These are phyloP conservation scores for Empis livida DNA, from an alignment of 2,888 invertebrate species.

Conservation along the genomic window DNA sequence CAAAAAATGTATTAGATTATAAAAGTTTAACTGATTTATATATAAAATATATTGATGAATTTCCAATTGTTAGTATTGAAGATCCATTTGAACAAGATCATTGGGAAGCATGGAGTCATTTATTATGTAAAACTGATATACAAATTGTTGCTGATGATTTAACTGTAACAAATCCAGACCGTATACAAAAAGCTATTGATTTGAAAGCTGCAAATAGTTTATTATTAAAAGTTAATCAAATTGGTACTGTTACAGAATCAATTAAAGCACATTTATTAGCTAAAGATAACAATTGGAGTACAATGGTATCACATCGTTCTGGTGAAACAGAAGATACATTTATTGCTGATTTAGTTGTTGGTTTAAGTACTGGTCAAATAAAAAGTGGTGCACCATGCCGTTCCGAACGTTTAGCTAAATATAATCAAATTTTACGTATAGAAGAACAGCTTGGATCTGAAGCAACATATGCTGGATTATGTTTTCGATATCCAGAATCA, in stretches of 20 bases:
- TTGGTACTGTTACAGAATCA: slow-evolving; percentile 94
- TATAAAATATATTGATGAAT: slow-evolving; percentile 79
- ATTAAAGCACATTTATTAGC: slow-evolving; percentile 85
- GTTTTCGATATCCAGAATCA: too few species aligned
- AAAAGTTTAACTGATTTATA: slow-evolving; percentile 79
- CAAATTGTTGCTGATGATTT: slow-evolving; percentile 95
- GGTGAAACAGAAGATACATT: slow-evolving; percentile 99
- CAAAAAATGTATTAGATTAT: slow-evolving; percentile 78
- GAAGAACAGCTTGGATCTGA: slow-evolving; percentile 89
- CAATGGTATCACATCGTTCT: slow-evolving; percentile 97
- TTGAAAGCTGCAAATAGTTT: slow-evolving; percentile 97
- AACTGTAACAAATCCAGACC: slow-evolving; percentile 86
- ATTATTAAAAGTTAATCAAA: slow-evolving; percentile 96
- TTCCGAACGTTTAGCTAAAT: slow-evolving; percentile 95
- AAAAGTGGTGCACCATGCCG: slow-evolving; percentile 99
- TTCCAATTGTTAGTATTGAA: slow-evolving; percentile 93
- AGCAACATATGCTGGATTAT: slow-evolving; percentile 50
- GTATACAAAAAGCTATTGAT: slow-evolving; percentile 86
- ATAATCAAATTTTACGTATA: slow-evolving; percentile 96
- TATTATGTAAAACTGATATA: slow-evolving; percentile 62
- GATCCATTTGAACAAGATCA: slow-evolving; percentile 99
- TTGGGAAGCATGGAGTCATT: slow-evolving; percentile 85
- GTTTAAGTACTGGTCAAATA: slow-evolving; percentile 96
- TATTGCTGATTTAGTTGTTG: slow-evolving; percentile 74
- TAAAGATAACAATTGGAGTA: slow-evolving; percentile 89